phyloP scores from a whole-genome alignment of 2,888 invertebrate genomes.

The Eledona agricola region DNA sequence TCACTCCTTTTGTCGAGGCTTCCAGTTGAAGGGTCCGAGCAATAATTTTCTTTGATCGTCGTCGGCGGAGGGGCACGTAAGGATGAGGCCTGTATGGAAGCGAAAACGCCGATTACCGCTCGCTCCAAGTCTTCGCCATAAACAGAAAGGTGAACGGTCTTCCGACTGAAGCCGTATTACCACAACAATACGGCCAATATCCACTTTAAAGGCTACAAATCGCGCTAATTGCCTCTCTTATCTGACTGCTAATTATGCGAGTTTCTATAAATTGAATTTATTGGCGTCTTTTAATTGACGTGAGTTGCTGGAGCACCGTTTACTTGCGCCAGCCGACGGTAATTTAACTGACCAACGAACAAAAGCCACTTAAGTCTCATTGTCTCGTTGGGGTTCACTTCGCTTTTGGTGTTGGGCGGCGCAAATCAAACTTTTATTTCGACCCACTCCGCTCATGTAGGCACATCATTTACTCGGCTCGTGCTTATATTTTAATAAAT shows the following conservation, averaged over 20 bases:
- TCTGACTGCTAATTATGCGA: constrained; percentile 47
- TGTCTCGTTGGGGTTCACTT: no score
- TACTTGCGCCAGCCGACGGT: constrained; percentile 10
- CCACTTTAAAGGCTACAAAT: constrained; percentile 47
- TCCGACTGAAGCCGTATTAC: constrained; percentile 27
- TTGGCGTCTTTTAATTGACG: constrained; percentile 43
- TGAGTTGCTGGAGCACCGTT: constrained; percentile 19
- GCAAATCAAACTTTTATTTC: no score
- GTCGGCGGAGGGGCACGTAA: constrained; percentile 14
- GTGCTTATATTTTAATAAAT: no score
- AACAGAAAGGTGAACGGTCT: constrained; percentile 42
- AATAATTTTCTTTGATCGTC: constrained; percentile 20
- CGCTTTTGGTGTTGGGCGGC: no score
- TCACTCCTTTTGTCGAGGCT: constrained; percentile 20
- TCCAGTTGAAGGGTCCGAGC: constrained; percentile 6
- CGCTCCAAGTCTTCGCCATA: constrained; percentile 37
- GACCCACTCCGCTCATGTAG: no score
- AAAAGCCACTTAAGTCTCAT: no score
- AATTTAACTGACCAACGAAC: no score
- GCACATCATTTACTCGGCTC: no score
- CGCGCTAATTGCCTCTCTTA: constrained; percentile 53
- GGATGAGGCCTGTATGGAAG: constrained; percentile 18
- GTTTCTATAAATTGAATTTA: constrained; percentile 45
- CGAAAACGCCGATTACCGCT: constrained; percentile 29
- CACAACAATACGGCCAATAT: constrained; percentile 42